Base-by-base conservation (phyloP, 1,140 invertebrate genomes). In the Atopsyche davidsoni region DNA sequence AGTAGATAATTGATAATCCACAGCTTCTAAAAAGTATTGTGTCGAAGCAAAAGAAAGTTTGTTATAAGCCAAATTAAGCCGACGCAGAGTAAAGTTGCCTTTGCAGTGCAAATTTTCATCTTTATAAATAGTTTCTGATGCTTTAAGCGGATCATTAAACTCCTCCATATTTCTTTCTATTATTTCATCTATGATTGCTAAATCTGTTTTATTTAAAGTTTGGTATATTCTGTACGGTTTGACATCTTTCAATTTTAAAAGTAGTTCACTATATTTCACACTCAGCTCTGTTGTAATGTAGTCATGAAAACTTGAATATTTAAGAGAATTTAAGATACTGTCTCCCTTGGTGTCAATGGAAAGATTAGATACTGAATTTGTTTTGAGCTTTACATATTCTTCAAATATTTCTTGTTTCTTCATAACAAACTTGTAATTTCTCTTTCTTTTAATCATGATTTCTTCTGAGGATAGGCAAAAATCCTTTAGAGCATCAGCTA, bases 41-140 rank as follows among this genome's bases (percentile, higher is more conserved):
- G 39, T 38, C 14, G 32, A 32, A 16, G 32, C 10, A 16, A 23
- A 24, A 7, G 32, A 32, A 17, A 46, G 36, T n/a, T 14, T 3
- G 23, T 46, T 46, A 16, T 38, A 46, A 17, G 45, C 45, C 25
- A 46, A 38, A 38, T 46, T 46, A 19, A 46, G 25, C 25, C 22
- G 13, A 2, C 10, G 21, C 21, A 46, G 25, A 2, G 18, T 18
- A 17, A 38, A 17, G 25, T 46, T 46, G 17, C 45, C 45, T 25
- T 38, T 38, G 35, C 32, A 46, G 17, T 24, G 39, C 13, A 46
- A 10, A 38, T 46, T 46, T 11, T 24, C 21, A 46, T 24, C 21
- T 11, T 9, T 7, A 17, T 13, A 46, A 24, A 46, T 38, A 4
- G 39, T 3, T 38, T 46, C 45, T 6, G 45, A 46, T 16, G 10